A percentile compares a stretch with the other conserved stretches of the same genome.
Conservation (phyloP, 1,140 invertebrate species). For the Sesamia nonagrioides region DNA sequence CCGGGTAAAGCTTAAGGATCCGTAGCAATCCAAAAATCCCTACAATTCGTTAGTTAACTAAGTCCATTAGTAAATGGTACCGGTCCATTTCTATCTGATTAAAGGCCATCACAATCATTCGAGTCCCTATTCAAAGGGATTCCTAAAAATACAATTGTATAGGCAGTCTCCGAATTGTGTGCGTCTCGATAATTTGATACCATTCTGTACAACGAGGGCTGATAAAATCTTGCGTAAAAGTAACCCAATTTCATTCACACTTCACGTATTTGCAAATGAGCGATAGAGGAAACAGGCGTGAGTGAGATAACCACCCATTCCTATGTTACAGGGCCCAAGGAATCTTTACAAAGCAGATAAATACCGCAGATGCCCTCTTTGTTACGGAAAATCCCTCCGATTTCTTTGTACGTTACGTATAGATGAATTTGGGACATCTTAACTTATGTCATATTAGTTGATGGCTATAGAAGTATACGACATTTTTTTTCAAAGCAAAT, state of each 20-base stretch:
- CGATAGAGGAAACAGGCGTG: conserved; percentile 42
- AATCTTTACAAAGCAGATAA: conserved; percentile 61
- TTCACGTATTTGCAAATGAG: conserved; percentile 50
- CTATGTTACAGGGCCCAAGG: conserved; percentile 32
- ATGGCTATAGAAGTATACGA: background rate
- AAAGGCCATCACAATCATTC: conserved; percentile 36
- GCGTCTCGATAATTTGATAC: conserved; percentile 31
- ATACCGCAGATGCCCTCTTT: conserved; percentile 59
- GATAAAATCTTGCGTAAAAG: conserved; percentile 30
- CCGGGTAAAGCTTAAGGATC: background rate
- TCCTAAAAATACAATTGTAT: conserved; percentile 44
- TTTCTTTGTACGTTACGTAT: conserved; percentile 54
- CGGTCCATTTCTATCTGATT: conserved; percentile 46
- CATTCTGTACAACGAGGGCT: background rate
- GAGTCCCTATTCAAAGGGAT: conserved; percentile 32
- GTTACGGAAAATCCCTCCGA: conserved; percentile 55
- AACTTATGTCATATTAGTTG: conserved; percentile 12
- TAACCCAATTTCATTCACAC: conserved; percentile 22
- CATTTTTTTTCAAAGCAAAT: background rate
- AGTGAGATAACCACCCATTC: conserved; percentile 43
- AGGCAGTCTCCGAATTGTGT: conserved; percentile 30
- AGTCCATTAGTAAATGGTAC: conserved; percentile 46
- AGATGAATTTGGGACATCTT: conserved; percentile 41
- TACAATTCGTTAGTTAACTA: conserved; percentile 43
- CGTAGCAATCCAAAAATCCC: conserved; percentile 18